Percentiles rank a stretch among this genome's conserved stretches.
phyloP scores from a whole-genome alignment of 2,888 invertebrate species.

The Teinopalpus imperialis region DNA sequence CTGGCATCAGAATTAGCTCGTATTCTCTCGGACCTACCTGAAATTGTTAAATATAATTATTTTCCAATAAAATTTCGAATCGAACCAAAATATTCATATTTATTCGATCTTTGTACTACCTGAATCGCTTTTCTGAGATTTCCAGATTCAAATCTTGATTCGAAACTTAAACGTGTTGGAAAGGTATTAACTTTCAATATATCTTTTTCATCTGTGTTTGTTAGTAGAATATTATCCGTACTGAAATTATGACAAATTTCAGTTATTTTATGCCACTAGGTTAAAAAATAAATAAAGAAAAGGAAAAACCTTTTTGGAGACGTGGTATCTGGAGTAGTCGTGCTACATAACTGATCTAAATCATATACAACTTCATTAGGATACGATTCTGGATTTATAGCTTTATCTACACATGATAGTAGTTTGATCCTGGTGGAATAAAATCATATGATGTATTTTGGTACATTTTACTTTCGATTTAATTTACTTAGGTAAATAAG shows the following conservation, averaged over 20 bases:
- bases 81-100: too few species aligned
- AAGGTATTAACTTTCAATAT: slow-evolving; percentile 61
- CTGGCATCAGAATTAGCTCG: slow-evolving; percentile 91
- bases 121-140: slow-evolving; percentile 91
- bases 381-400: slow-evolving; percentile 82
- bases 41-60: slow-evolving; percentile 35
- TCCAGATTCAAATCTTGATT: slow-evolving; percentile 93
- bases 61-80: not conserved
- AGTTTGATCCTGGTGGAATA: slow-evolving; percentile 72
- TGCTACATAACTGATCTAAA: slow-evolving; percentile 77
- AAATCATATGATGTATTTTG: too few species aligned
- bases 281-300: too few species aligned
- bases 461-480: too few species aligned
- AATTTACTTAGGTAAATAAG: too few species aligned
- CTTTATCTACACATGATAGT: slow-evolving; percentile 85
- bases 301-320: slow-evolving; percentile 57
- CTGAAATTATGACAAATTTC: slow-evolving; percentile 47
- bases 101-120: slow-evolving; percentile 54
- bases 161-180: slow-evolving; percentile 84
- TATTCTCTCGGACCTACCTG: slow-evolving; percentile 90
- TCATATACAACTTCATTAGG: slow-evolving; percentile 86
- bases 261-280: slow-evolving; percentile 27
- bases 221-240: slow-evolving; percentile 52
- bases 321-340: slow-evolving; percentile 38
- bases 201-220: slow-evolving; percentile 78